A percentile compares a stretch with the other conserved stretches of the same genome.
Conservation (phyloP, 2,888 invertebrate genomes). For the Adelognathus sp. region DNA sequence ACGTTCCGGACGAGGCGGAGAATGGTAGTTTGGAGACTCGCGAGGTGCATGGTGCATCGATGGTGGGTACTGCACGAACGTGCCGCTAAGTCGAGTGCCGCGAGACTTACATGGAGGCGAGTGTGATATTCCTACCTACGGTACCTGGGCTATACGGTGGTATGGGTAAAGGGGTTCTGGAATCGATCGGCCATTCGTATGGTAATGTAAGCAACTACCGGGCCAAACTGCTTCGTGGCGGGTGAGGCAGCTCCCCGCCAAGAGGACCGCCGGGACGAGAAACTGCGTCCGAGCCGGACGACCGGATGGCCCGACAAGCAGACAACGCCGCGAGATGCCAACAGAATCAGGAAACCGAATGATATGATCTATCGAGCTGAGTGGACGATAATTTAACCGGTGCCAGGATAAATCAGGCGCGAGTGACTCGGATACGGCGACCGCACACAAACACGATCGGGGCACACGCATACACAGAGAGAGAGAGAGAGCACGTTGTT, state of each 20-base stretch:
- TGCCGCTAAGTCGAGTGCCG: slow-evolving; percentile 45
- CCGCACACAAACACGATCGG: slow-evolving; percentile 15
- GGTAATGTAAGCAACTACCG: slow-evolving; percentile 81
- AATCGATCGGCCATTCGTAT: slow-evolving; percentile 81
- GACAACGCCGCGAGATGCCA: slow-evolving; percentile 61
- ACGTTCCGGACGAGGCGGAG: slow-evolving; percentile 64
- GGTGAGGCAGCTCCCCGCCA: slow-evolving; percentile 56
- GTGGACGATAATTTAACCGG: slow-evolving; percentile 74
- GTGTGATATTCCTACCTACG: slow-evolving; percentile 51
- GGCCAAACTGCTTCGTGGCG: slow-evolving; percentile 78
- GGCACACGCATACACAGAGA: not conserved
- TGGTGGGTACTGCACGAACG: slow-evolving; percentile 55
- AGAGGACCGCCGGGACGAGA: slow-evolving; percentile 55
- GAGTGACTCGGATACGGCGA: slow-evolving; percentile 41
- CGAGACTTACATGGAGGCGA: slow-evolving; percentile 32
- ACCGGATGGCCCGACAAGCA: slow-evolving; percentile 47
- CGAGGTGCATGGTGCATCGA: slow-evolving; percentile 54
- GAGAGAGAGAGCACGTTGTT: not conserved
- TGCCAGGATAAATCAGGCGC: slow-evolving; percentile 68
- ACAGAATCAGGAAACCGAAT: slow-evolving; percentile 76
- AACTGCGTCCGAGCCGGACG: slow-evolving; percentile 40
- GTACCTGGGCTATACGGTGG: too few species aligned
- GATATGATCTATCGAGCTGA: slow-evolving; percentile 78
- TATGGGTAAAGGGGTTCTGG: slow-evolving; percentile 68
- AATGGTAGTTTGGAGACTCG: slow-evolving; percentile 59